Evolutionary conservation across 2,888 invertebrate species (phyloP), one percentile per base, ranked within the genome.

Genomic region (Caenorhabditis doughertyi): DNA sequence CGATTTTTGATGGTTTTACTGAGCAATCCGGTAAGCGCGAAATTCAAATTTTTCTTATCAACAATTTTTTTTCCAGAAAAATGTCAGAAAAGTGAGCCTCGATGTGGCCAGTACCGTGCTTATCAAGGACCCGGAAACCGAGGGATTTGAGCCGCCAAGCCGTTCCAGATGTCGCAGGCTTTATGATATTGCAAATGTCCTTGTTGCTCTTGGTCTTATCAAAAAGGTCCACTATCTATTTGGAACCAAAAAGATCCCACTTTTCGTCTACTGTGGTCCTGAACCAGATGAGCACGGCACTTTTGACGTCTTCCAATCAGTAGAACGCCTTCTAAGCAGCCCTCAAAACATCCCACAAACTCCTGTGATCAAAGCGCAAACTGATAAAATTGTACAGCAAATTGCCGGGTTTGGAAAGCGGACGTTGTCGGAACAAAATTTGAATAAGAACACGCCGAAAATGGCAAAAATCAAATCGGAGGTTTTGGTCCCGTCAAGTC

Each of bases 151-250:
- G 64, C 91, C 91, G 27, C 91, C 91, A 11, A 89, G 89, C 53
- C 71, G 91, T 64, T 89, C 89, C 29, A 84, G 91, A 3, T 91
- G 91, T 79, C 93, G 95, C 81, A 93, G 95, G 85, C 93, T 95
- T 35, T 95, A 95, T 92, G 95, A 95, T 92, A 95, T 95, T 89
- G 95, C 95, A 79, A 95, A 95, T 92, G 95, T 95, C 85, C 93
- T 95, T 88, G 94, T 95, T 85, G 95, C 95, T 81, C 94, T 95
- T 92, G 94, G 94, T 88, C 94, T 95, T 86, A 95, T 95, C 90
- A 94, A 94, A 91, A 95, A 95, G 92, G 94, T 95, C 80, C 93
- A 93, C 83, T 90, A 91, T 67, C 85, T 90, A 9, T 91, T 91
- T 68, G 91, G 91, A 27, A 91, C 91, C 27, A 91, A 91, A 84